Evolutionary conservation across 2,797 vertebrate species (phyloP), one percentile per base, ranked within the genome.

Genomic region (Mormyrus hasselquistii): DNA sequence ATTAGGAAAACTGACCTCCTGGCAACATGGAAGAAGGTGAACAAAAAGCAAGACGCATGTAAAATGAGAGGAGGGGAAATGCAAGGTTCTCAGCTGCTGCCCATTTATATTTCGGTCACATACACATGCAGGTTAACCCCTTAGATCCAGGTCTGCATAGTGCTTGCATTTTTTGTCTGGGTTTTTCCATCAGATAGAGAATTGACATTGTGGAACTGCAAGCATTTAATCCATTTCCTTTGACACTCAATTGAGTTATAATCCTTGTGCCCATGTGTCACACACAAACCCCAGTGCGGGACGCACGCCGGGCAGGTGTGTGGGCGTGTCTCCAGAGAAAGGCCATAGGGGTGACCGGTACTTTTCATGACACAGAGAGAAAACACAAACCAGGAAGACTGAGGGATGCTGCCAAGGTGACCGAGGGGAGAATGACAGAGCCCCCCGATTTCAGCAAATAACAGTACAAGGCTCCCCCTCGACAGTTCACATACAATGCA

Each of bases 241-340:
- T 76, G 14, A 38, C 34, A 12, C 25, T 69, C 62, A 69, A 69
- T 14, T 4, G 62, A 69, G 12, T 12, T 69, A 69, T 29, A 69
- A 34, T 29, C 19, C 29, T 41, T 19, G 69, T 14, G 12, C 29
- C 34, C 29, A 10, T 38, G 25, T 41, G 69, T 79, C 73, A 29
- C 57, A 91, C 59, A 83, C 50, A 79, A 87, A 87, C 88, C 89
- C 47, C 4, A 79, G 25, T 4, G 62, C 25, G 12, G 65, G 79
- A 38, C 8, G 6, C 8, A 2, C 41, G 55, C 87, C 12, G 3
- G 12, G 88, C 50, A 84, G 82, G 22, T 47, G 69, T 79, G 34
- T 47, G 34, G 29, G 4, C 2, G 76, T 84, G 9, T 16, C 73
- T 62, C 7, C 14, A 62, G 22, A 83, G 38, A 25, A 41, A 84